phyloP scores from a whole-genome alignment of 2,888 invertebrate species.

The Heteropelma amictum region DNA sequence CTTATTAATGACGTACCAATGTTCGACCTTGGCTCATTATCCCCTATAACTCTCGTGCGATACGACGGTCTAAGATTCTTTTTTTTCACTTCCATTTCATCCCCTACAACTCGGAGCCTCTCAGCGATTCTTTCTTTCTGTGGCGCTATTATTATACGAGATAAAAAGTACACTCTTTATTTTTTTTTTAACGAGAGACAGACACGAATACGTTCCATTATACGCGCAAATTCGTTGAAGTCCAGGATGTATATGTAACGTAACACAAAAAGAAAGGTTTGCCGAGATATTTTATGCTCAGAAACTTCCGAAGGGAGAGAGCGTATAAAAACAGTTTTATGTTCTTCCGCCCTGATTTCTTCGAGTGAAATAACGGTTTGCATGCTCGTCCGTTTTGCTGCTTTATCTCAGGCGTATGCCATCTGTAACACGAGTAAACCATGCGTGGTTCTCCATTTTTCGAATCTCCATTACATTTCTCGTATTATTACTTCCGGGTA shows the following conservation, averaged over 20 bases:
- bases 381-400: background rate
- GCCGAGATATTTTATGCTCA: slow-evolving; percentile 4
- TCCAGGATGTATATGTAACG: background rate
- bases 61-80: slow-evolving; percentile 54
- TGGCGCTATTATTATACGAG: background rate
- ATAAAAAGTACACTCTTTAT: background rate
- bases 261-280: background rate
- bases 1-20: slow-evolving; percentile 24
- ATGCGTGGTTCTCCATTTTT: too few relatives aligned
- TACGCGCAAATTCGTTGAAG: background rate
- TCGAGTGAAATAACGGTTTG: background rate
- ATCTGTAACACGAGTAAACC: too few relatives aligned
- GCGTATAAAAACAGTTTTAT: background rate
- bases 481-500: too few relatives aligned
- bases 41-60: slow-evolving; percentile 67
- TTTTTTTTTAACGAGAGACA: background rate
- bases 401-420: background rate
- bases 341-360: background rate
- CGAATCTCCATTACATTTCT: too few relatives aligned
- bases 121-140: background rate
- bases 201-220: background rate
- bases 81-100: slow-evolving; percentile 61
- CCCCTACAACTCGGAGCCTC: background rate
- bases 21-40: slow-evolving; percentile 64
- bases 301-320: background rate